Evolutionary conservation across 2,797 vertebrate species (phyloP), one percentile per base, ranked within the genome.

Genomic region (Megalops cyprinoides): DNA sequence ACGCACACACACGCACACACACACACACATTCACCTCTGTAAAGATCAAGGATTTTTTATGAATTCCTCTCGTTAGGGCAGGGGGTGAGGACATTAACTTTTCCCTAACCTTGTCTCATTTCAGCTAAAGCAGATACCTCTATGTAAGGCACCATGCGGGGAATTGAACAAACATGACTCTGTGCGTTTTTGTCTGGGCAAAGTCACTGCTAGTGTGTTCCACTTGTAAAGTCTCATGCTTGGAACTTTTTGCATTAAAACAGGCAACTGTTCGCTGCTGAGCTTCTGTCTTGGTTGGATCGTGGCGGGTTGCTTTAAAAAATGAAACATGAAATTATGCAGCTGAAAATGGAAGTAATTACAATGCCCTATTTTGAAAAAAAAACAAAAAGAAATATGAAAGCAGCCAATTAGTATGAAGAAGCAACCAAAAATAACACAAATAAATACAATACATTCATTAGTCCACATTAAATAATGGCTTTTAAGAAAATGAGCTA

Each of bases 401-500:
- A 94, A 94, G 91, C 90, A 91, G 84, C 92, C 91, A 95, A 95
- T 95, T 94, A 94, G 92, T 92, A 93, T 88, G 86, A 92, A 89
- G 90, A 92, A 91, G 91, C 89, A 86, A 89, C 90, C 91, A 91
- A 93, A 94, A 94, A 94, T 93, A 94, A 93, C 92, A 93, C 90
- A 93, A 94, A 93, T 93, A 92, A 90, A 91, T 94, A 91, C 90
- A 94, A 93, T 93, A 91, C 91, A 82, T 93, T 94, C 92, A 93
- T 94, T 93, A 94, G 90, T 91, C 92, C 91, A 93, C 89, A 89
- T 92, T 90, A 90, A 93, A 94, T 92, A 92, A 92, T 93, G 91
- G 91, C 91, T 93, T 92, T 94, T 93, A 92, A 92, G 91, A 93
- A 94, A 92, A 90, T 91, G 88, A 89, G 90, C 87, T 92, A 94